Evolutionary conservation across 2,888 invertebrate species (phyloP), one percentile per base, ranked within the genome.

Genomic region (Latrodectus hesperus): DNA sequence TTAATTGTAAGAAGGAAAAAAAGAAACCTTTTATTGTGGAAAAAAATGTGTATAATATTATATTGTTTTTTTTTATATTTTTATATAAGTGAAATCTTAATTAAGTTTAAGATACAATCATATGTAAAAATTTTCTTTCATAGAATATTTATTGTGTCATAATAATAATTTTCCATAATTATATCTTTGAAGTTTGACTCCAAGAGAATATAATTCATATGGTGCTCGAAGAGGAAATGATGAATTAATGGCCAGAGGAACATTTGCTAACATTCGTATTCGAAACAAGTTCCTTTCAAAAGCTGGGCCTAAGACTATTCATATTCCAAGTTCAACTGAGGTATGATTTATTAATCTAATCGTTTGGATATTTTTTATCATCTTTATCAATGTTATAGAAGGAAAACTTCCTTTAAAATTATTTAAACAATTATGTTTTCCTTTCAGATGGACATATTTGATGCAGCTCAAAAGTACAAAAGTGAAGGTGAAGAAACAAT

Each of bases 191-290:
- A 96, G 96, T 0, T 92, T 99, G 16, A 96, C 96, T 0, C 98
- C 99, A 0, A 94, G 95, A 87, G 98, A 99, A 91, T 99, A 99
- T 93, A 99, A 99, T 93, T 99, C 99, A 0, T 99, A 99, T 92
- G 99, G 99, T 0, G 96, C 99, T 0, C 95, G 99, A 9, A 95
- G 99, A 90, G 99, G 99, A 65, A 98, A 99, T 92, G 99, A 99
- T 93, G 98, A 96, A 49, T 95, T 99, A 10, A 99, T 99, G 99
- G 95, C 96, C 0, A 95, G 99, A 72, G 99, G 99, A 49, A 99
- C 99, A 0, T 99, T 99, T 93, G 99, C 99, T 68, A 99, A 99
- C 93, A 99, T 99, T 91, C 95, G 99, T 0, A 92, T 99, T 79
- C 95, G 98, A 14, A 99, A 99, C 93, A 98, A 97, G 92, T 95